Evolutionary conservation across 2,113 vertebrate species (phyloP).

Genomic region (Salvelinus namaycush): DNA sequence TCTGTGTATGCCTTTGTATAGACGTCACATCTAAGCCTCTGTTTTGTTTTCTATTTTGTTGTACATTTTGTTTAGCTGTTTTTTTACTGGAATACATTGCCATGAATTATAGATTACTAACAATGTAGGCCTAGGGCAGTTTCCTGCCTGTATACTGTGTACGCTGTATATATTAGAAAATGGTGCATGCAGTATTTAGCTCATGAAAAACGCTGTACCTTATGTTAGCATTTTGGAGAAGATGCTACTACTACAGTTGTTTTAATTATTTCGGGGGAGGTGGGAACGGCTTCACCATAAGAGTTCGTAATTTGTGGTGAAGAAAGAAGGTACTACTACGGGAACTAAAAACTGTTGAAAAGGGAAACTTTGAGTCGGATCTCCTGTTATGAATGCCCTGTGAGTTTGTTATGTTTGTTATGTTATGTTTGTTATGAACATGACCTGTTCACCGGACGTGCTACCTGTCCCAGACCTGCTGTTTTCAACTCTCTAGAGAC

Average conservation of each 20-base stretch:
- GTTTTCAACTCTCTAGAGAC: too few species aligned
- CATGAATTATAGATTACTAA: slow-evolving; percentile 42
- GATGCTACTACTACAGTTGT: too few species aligned
- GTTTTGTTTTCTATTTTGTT: slow-evolving; percentile 22
- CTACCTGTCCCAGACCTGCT: too few species aligned
- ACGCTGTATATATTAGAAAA: not conserved
- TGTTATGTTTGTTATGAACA: too few species aligned
- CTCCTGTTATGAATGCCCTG: not conserved
- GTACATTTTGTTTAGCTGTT: slow-evolving; percentile 39
- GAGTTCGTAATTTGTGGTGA: too few species aligned
- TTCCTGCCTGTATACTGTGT: not conserved
- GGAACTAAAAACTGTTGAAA: not conserved
- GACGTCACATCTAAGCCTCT: not conserved
- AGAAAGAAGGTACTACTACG: too few species aligned
- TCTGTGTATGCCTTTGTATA: slow-evolving; percentile 2
- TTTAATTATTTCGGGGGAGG: too few species aligned
- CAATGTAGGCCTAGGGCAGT: slow-evolving; percentile 12
- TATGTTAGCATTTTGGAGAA: too few species aligned
- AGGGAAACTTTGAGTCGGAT: not conserved
- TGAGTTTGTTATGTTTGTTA: slow-evolving; percentile 23
- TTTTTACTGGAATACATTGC: slow-evolving; percentile 43
- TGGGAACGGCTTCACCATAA: too few species aligned
- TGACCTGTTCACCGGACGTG: too few species aligned
- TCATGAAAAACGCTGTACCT: too few species aligned
- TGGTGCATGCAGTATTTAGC: not conserved